Evolutionary conservation across 2,888 invertebrate species (phyloP), one percentile per base, ranked within the genome.

Genomic region (Caenorhabditis parvicauda): DNA sequence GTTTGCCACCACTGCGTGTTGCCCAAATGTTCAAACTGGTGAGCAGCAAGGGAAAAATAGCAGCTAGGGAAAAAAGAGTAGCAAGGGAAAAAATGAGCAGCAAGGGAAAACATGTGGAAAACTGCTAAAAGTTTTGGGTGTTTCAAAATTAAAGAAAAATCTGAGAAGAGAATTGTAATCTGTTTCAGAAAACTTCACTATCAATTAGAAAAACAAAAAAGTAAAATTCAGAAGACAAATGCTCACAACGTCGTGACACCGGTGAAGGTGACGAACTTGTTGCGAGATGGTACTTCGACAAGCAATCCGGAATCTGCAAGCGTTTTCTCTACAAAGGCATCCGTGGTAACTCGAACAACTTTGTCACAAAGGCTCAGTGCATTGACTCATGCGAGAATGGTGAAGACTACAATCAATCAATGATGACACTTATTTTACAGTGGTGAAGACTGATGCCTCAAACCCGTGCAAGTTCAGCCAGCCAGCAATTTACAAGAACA

Each of bases 211-310:
- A 9, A n/a, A 32, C 9, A 32, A 32, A 32, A 32, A 32, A 32
- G 35, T n/a, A n/a, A n/a, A 32, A 14, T 52, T 53, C 56, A 46
- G 73, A 64, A 41, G 71, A 77, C 41, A 59, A 64, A 14, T 77
- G 77, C 54, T 46, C 59, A 17, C 62, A 70, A 54, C 53, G 70
- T 22, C 60, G 74, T 22, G 58, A 66, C 22, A 69, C 68, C 32
- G 77, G 77, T 41, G 75, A 71, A 43, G 78, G 78, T 6, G 72
- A 70, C 42, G 73, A 72, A 38, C 56, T 78, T 6, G 73, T 78
- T 19, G 75, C 78, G n/a, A 69, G 78, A 52, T 78, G 77, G 77
- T 78, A 74, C 55, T 78, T 64, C 55, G 78, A 78, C 45, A 59
- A 57, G 41, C 51, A 68, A 32, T 48, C 66, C 32, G 69, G 67